Evolutionary conservation across 2,888 invertebrate species (phyloP).

Genomic region (Empis livida): DNA sequence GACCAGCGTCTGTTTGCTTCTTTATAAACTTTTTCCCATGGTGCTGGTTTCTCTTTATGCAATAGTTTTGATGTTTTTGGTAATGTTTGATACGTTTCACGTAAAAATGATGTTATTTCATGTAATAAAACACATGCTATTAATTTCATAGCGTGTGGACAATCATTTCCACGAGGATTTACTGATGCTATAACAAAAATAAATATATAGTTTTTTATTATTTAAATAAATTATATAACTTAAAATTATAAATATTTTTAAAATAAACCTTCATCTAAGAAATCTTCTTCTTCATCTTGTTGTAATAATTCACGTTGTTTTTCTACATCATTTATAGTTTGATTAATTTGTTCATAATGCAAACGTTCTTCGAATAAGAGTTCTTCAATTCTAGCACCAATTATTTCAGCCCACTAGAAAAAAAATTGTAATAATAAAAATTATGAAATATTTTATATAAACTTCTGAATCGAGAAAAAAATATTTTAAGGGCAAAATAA

Average conservation of each 20-base stretch:
- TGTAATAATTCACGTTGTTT: slow-evolving; percentile 66
- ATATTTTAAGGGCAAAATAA: too few species aligned
- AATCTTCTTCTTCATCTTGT: slow-evolving; percentile 93
- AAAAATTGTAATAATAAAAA: not conserved
- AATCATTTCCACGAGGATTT: slow-evolving; percentile 60
- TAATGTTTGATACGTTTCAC: slow-evolving; percentile 86
- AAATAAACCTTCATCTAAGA: slow-evolving; percentile 75
- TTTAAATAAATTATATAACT: too few species aligned
- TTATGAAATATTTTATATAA: too few species aligned
- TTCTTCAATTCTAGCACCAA: slow-evolving; percentile 84
- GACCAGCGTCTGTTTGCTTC: slow-evolving; percentile 89
- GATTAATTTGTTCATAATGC: slow-evolving; percentile 51
- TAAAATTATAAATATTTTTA: too few species aligned
- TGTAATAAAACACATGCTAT: slow-evolving; percentile 89
- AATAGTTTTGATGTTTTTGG: slow-evolving; percentile 60
- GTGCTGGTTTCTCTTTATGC: slow-evolving; percentile 63
- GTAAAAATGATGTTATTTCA: slow-evolving; percentile 92
- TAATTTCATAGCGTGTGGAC: slow-evolving; percentile 78
- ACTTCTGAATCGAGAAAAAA: too few species aligned
- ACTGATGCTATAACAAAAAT: slow-evolving; percentile 34
- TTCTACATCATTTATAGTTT: slow-evolving; percentile 57
- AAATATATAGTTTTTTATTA: not conserved
- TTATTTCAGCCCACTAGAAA: slow-evolving; percentile 41
- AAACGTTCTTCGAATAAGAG: slow-evolving; percentile 71
- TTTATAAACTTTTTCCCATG: slow-evolving; percentile 63